Evolutionary conservation across 2,113 vertebrate species (phyloP).

Genomic region (Athene cunicularia): DNA sequence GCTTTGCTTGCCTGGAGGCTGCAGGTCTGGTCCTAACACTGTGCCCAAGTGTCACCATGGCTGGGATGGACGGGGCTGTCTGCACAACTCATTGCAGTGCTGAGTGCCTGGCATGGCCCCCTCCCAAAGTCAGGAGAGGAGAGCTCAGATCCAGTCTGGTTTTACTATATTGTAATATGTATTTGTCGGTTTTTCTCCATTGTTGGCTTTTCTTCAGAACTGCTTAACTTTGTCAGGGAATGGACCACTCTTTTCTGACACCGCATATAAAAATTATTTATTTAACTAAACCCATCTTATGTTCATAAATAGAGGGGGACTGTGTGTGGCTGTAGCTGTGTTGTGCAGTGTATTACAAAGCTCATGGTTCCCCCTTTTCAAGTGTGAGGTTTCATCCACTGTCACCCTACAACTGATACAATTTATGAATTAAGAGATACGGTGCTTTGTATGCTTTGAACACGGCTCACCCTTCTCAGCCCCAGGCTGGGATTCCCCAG

Average conservation of each 20-base stretch:
- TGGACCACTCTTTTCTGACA: neutral
- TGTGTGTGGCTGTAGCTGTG: accelerated
- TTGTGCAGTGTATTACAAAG: neutral
- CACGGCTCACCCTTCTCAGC: accelerated
- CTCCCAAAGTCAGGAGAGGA: neutral
- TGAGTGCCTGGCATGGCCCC: too few relatives aligned
- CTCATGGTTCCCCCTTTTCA: accelerated
- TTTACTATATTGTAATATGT: neutral
- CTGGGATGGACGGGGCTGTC: accelerated
- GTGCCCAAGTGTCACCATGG: neutral
- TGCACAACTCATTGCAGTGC: neutral
- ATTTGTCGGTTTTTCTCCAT: neutral
- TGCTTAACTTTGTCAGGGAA: neutral
- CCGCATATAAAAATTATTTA: neutral
- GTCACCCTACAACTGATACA: neutral
- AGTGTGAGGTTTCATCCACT: neutral
- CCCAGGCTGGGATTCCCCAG: neutral
- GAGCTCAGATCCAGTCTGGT: neutral
- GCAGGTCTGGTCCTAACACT: accelerated
- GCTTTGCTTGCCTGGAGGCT: neutral
- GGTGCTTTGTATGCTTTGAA: neutral
- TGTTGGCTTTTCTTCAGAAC: neutral
- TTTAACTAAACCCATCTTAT: neutral
- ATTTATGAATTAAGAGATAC: neutral
- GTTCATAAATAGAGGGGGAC: neutral